These are phyloP conservation scores for Pemphigus obesinymphae DNA, from an alignment of 1,140 invertebrate genomes.

Conservation along the genomic window DNA sequence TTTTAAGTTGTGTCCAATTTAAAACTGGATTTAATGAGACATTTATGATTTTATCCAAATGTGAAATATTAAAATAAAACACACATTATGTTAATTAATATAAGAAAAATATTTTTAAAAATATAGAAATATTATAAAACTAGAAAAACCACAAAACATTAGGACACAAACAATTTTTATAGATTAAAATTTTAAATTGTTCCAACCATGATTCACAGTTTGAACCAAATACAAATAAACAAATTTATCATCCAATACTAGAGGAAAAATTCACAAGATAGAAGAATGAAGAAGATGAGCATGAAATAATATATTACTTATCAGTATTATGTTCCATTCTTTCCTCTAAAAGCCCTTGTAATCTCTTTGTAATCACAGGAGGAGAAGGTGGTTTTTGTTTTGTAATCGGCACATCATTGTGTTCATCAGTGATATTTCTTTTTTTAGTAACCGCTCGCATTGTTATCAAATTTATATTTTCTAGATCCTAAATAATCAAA, in stretches of 20 bases:
- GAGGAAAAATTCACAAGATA: slow-evolving; percentile 27
- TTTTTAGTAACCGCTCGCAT: slow-evolving; percentile 55
- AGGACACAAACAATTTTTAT: neutral
- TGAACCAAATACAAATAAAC: neutral
- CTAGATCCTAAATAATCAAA: slow-evolving; percentile 48
- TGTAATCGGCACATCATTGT: slow-evolving; percentile 49
- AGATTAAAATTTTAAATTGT: neutral
- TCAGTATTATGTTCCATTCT: slow-evolving; percentile 48
- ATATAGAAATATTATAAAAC: neutral
- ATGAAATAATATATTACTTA: neutral
- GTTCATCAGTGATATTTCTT: slow-evolving; percentile 55
- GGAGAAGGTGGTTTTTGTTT: slow-evolving; percentile 50
- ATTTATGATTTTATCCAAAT: neutral
- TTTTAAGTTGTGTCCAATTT: neutral
- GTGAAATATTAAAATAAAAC: neutral
- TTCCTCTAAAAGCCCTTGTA: slow-evolving; percentile 59
- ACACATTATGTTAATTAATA: neutral
- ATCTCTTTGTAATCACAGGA: slow-evolving; percentile 53
- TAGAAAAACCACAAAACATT: neutral
- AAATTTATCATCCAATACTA: neutral
- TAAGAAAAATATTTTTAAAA: neutral
- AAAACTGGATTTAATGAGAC: neutral
- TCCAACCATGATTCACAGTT: neutral
- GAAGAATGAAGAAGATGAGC: slow-evolving; percentile 1
- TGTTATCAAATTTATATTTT: slow-evolving; percentile 46